phyloP scores from a whole-genome alignment of 1,140 invertebrate genomes.

The Eupeodes corollae region DNA sequence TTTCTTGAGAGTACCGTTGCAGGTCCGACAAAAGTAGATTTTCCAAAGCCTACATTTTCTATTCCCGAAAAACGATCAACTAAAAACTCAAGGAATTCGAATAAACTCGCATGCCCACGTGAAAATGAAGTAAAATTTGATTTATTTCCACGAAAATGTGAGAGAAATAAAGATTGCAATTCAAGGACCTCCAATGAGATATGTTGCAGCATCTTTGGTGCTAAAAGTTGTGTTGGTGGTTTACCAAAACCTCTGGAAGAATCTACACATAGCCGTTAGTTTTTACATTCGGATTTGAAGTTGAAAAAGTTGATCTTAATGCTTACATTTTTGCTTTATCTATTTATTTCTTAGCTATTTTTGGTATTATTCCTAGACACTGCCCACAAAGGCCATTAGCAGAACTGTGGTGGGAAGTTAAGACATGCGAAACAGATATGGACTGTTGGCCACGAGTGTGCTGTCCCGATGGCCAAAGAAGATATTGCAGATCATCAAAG shows the following conservation, averaged over 20 bases:
- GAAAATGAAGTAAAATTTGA: conserved; percentile 38
- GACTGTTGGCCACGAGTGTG: conserved; percentile 61
- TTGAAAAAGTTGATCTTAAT: not conserved
- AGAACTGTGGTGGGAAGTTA: conserved; percentile 51
- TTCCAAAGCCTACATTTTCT: too few species aligned
- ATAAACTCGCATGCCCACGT: conserved; percentile 41
- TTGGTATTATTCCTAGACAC: conserved; percentile 51
- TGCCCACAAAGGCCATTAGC: conserved; percentile 51
- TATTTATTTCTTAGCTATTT: conserved; percentile 40
- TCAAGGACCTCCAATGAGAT: conserved; percentile 41
- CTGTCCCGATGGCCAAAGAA: conserved; percentile 50
- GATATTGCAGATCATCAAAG: conserved; percentile 54
- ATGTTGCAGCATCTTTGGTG: conserved; percentile 41
- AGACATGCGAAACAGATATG: conserved; percentile 49
- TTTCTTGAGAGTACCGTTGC: too few species aligned
- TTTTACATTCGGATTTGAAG: conserved; percentile 7
- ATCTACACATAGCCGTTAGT: conserved; percentile 45
- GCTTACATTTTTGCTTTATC: not conserved
- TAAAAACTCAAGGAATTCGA: too few species aligned
- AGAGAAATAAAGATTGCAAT: conserved; percentile 43
- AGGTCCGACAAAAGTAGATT: too few species aligned
- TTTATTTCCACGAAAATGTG: conserved; percentile 44
- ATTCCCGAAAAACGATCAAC: too few species aligned
- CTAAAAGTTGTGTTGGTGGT: conserved; percentile 45
- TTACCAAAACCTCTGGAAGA: conserved; percentile 42